Percentiles rank a stretch among this genome's conserved stretches.
Conservation (phyloP, 2,113 vertebrate genomes). For the Numenius arquata region DNA sequence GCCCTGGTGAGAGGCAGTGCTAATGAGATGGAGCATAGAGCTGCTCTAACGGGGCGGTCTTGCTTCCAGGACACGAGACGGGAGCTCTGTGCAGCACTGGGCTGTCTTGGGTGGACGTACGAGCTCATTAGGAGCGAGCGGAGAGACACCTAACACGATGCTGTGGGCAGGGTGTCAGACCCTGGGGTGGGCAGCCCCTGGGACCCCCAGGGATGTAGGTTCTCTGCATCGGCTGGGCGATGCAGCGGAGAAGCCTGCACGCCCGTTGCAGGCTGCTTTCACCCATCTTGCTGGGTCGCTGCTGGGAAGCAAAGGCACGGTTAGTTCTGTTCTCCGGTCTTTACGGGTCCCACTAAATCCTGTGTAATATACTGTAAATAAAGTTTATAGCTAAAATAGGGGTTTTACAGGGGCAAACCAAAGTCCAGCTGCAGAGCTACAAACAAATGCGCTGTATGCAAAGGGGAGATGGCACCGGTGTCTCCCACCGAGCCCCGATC, state of each 20-base stretch:
- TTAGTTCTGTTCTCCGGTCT: not conserved
- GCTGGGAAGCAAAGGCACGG: not conserved
- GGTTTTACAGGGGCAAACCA: not conserved
- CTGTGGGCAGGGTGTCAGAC: not conserved
- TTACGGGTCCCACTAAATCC: constrained; percentile 25
- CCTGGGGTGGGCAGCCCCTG: not conserved
- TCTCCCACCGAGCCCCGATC: rapidly evolving
- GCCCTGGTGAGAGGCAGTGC: not conserved
- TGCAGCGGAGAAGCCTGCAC: rapidly evolving
- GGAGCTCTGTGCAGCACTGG: rapidly evolving
- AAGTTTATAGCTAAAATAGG: not conserved
- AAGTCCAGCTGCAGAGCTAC: not conserved
- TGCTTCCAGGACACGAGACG: not conserved
- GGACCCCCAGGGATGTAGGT: rapidly evolving
- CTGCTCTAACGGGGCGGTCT: not conserved
- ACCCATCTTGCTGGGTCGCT: not conserved
- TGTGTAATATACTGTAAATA: not conserved
- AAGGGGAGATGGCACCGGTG: rapidly evolving
- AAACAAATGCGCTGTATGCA: not conserved
- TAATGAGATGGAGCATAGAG: not conserved
- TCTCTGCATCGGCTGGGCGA: rapidly evolving
- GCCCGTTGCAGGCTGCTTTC: not conserved
- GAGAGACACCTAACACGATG: not conserved
- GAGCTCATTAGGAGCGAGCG: not conserved
- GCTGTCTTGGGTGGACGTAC: not conserved